Evolutionary conservation across 2,888 invertebrate genomes (phyloP).

Genomic region (Chymomyza fuscimana): DNA sequence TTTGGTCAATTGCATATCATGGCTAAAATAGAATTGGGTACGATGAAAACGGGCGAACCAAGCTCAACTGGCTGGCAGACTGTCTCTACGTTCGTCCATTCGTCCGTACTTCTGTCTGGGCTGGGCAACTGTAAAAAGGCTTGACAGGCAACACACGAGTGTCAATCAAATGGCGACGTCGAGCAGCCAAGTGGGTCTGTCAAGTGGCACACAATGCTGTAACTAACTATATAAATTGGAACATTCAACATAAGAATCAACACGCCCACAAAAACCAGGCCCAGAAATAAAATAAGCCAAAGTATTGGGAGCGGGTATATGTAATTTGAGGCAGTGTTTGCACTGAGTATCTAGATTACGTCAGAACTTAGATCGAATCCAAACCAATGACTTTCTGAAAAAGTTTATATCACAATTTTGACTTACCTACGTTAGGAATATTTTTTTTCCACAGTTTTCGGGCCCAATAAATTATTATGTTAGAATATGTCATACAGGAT

Average conservation of each 20-base stretch:
- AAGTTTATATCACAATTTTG: too few species aligned
- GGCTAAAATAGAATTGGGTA: constrained; percentile 46
- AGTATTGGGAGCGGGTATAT: neutral
- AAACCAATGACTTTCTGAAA: too few species aligned
- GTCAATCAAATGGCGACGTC: constrained; percentile 15
- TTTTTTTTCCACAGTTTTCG: too few species aligned
- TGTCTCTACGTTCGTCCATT: constrained; percentile 52
- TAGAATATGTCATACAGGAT: too few species aligned
- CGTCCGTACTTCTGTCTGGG: constrained; percentile 12
- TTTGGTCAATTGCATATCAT: constrained; percentile 22
- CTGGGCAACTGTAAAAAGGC: constrained; percentile 24
- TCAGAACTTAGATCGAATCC: too few species aligned
- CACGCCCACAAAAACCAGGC: neutral
- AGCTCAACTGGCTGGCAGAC: neutral
- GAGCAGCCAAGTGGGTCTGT: constrained; percentile 17
- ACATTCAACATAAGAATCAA: constrained; percentile 23
- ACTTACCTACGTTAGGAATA: too few species aligned
- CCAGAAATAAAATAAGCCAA: neutral
- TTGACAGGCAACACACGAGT: constrained; percentile 18
- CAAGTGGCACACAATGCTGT: neutral
- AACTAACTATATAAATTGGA: constrained; percentile 34
- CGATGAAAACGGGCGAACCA: constrained; percentile 34
- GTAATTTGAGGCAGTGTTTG: neutral
- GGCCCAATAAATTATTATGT: too few species aligned
- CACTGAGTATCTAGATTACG: neutral